These are phyloP conservation scores for Mayetiola destructor DNA, from an alignment of 2,888 invertebrate species.

Conservation along the genomic window DNA sequence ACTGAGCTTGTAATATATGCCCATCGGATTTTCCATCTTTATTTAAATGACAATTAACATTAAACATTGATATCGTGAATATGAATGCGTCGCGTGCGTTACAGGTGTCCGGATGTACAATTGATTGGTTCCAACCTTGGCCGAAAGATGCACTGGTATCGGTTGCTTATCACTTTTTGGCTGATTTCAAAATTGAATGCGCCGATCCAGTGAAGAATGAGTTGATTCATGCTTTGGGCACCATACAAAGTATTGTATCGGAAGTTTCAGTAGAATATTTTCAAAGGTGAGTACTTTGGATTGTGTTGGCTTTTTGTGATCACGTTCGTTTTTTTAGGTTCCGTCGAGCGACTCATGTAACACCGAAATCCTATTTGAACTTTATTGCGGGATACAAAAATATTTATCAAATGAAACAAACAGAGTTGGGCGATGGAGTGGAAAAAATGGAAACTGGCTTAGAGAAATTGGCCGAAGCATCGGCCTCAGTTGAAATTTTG, in stretches of 20 bases:
- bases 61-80: too few species aligned
- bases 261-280: conserved; percentile 74
- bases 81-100: too few species aligned
- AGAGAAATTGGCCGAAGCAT: conserved; percentile 89
- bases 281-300: too few species aligned
- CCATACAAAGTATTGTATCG: conserved; percentile 86
- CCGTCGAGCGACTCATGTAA: conserved; percentile 87
- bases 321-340: too few species aligned
- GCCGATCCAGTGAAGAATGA: conserved; percentile 67
- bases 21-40: too few species aligned
- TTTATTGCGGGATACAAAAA: conserved; percentile 91
- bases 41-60: too few species aligned
- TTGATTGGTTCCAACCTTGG: conserved; percentile 98
- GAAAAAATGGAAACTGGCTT: conserved; percentile 89
- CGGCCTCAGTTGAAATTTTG: conserved; percentile 78
- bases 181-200: conserved; percentile 80
- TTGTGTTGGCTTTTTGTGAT: conserved; percentile 36
- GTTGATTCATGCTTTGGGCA: conserved; percentile 78
- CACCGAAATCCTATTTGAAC: conserved; percentile 91
- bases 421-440: conserved; percentile 79
- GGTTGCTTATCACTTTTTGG: conserved; percentile 83
- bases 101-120: conserved; percentile 94
- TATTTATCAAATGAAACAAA: conserved; percentile 78
- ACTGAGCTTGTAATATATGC: too few species aligned
- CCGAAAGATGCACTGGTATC: conserved; percentile 86